These are phyloP conservation scores for Metopia argyrocephala DNA, from an alignment of 2,888 invertebrate species.

Conservation along the genomic window DNA sequence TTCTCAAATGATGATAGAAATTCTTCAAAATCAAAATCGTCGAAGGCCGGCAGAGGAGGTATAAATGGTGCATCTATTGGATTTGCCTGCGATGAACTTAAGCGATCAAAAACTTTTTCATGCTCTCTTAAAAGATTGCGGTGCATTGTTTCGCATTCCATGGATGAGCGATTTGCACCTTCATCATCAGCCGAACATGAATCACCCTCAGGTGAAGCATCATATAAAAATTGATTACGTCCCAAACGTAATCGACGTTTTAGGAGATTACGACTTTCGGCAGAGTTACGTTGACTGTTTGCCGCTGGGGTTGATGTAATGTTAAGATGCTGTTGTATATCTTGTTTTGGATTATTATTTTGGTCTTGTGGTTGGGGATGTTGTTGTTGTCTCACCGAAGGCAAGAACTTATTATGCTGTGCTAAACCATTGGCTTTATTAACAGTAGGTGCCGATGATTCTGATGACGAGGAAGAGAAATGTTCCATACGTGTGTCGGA, in stretches of 20 bases:
- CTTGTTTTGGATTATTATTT: constrained; percentile 19
- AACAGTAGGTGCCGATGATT: constrained; percentile 67
- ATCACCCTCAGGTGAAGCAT: constrained; percentile 75
- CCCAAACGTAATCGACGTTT: constrained; percentile 78
- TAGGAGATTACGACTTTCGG: constrained; percentile 72
- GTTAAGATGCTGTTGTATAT: constrained; percentile 26
- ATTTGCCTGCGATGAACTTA: constrained; percentile 30
- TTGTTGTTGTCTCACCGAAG: constrained; percentile 36
- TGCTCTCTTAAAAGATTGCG: constrained; percentile 66
- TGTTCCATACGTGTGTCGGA: constrained; percentile 48
- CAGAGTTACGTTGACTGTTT: constrained; percentile 71
- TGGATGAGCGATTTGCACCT: constrained; percentile 71
- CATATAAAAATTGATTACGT: constrained; percentile 78
- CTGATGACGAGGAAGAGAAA: constrained; percentile 68
- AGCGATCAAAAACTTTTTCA: constrained; percentile 59
- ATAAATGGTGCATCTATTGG: constrained; percentile 65
- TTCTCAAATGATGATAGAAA: constrained; percentile 84
- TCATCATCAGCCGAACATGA: constrained; percentile 74
- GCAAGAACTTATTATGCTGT: constrained; percentile 49
- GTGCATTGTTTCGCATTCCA: constrained; percentile 71
- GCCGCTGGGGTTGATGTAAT: constrained; percentile 4
- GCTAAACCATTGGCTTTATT: constrained; percentile 64
- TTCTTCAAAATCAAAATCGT: constrained; percentile 83
- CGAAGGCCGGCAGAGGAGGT: constrained; percentile 79
- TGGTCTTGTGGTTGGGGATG: constrained; percentile 6